Evolutionary conservation across 2,888 invertebrate species (phyloP).

Genomic region (Augochlorella aurata): DNA sequence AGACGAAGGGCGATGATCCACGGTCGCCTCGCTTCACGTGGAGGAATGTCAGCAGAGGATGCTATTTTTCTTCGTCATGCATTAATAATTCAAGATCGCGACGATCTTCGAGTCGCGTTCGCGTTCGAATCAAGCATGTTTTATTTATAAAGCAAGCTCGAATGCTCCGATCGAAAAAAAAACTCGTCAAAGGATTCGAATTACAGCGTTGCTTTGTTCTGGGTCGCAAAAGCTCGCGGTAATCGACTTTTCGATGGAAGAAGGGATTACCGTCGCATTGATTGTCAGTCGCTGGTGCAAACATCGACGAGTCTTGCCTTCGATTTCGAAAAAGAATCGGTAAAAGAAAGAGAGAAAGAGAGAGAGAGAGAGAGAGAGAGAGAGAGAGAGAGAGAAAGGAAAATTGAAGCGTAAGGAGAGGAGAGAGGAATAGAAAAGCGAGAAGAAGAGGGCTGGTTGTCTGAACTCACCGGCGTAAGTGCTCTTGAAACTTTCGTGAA

Average conservation of each 20-base stretch:
- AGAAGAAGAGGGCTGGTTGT: slow-evolving; percentile 13
- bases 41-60: background rate
- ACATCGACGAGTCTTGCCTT: background rate
- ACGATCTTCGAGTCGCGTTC: background rate
- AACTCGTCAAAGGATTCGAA: background rate
- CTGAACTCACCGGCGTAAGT: slow-evolving; percentile 86
- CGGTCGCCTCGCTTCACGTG: background rate
- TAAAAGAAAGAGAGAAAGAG: too few relatives aligned
- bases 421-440: background rate
- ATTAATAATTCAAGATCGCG: slow-evolving; percentile 3
- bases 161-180: background rate
- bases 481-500: slow-evolving; percentile 88
- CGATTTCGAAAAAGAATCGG: background rate
- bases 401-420: background rate
- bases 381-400: background rate
- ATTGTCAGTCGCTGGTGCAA: background rate
- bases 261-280: too few relatives aligned
- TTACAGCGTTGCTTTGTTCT: background rate
- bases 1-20: background rate
- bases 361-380: too few relatives aligned
- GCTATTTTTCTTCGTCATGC: background rate
- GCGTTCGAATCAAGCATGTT: background rate
- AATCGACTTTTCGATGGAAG: background rate
- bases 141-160: background rate
- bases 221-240: too few relatives aligned